Evolutionary conservation across 2,797 vertebrate genomes (phyloP).

Genomic region (Micropoecilia bifurca): DNA sequence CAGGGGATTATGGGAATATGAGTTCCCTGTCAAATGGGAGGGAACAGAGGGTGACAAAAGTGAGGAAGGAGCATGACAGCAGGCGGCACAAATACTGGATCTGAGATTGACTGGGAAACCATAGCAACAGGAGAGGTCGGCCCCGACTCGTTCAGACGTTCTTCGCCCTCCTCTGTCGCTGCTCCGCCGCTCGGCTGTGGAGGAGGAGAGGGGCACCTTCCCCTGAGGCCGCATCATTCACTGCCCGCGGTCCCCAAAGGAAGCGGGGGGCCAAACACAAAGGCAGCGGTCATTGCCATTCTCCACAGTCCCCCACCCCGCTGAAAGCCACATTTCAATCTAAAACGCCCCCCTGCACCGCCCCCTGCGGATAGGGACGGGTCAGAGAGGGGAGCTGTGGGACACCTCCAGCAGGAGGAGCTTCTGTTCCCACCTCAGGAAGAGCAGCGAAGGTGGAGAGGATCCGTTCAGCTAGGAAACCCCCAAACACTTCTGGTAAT

Average conservation of each 20-base stretch:
- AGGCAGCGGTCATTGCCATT: constrained; percentile 81
- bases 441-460: constrained; percentile 28
- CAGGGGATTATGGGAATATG: constrained; percentile 80
- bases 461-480: constrained; percentile 48
- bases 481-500: neutral
- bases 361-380: constrained; percentile 69
- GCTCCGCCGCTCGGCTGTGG: constrained; percentile 63
- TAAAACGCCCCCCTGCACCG: constrained; percentile 57
- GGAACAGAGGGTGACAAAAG: constrained; percentile 30
- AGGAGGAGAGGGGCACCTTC: constrained; percentile 76
- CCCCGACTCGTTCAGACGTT: constrained; percentile 76
- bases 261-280: constrained; percentile 71
- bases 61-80: constrained; percentile 41
- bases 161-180: constrained; percentile 61
- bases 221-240: constrained; percentile 78
- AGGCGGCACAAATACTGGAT: constrained; percentile 65
- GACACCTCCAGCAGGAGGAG: constrained; percentile 69
- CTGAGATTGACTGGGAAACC: constrained; percentile 74
- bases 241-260: constrained; percentile 76
- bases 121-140: constrained; percentile 74
- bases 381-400: constrained; percentile 63
- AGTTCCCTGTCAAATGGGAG: constrained; percentile 61
- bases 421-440: constrained; percentile 63
- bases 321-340: constrained; percentile 82
- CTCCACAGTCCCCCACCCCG: constrained; percentile 75